Conservation (phyloP, 2,888 invertebrate species). For the Cynaeus angustus region DNA sequence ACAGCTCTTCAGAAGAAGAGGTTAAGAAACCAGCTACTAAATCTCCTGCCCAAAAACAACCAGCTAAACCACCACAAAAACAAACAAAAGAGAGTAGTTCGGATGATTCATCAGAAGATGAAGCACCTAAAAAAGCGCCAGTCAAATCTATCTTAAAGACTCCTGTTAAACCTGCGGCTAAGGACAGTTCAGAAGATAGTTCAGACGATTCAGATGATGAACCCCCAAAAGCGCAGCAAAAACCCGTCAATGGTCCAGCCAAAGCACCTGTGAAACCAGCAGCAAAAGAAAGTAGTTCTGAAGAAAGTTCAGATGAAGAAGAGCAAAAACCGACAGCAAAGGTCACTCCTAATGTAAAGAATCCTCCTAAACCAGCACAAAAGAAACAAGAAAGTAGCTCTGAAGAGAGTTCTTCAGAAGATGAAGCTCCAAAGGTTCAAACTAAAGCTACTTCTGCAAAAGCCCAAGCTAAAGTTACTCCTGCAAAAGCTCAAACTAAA, state of each 20-base stretch:
- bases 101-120: conserved; percentile 62
- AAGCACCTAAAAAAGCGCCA: conserved; percentile 56
- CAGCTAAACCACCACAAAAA: conserved; percentile 51
- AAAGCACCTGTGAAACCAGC: conserved; percentile 41
- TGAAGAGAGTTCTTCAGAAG: conserved; percentile 71
- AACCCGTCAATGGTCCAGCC: no score
- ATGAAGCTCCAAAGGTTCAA: conserved; percentile 56
- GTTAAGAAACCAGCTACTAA: conserved; percentile 47
- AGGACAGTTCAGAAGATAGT: conserved; percentile 29
- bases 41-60: conserved; percentile 46
- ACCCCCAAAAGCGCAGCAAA: conserved; percentile 7
- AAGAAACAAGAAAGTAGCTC: conserved; percentile 67
- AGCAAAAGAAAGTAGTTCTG: conserved; percentile 53
- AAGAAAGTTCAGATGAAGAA: conserved; percentile 60
- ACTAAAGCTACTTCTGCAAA: conserved; percentile 46
- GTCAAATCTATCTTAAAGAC: conserved; percentile 23
- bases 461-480: conserved; percentile 5
- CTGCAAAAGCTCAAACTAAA: conserved; percentile 11
- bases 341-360: conserved; percentile 1
- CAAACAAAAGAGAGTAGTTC: conserved; percentile 58
- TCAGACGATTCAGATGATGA: conserved; percentile 63
- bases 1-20: conserved; percentile 51
- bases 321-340: conserved; percentile 46
- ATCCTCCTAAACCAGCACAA: conserved; percentile 27
- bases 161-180: conserved; percentile 2